These are phyloP conservation scores for Chymomyza costata DNA, from an alignment of 1,140 invertebrate genomes.

Conservation along the genomic window DNA sequence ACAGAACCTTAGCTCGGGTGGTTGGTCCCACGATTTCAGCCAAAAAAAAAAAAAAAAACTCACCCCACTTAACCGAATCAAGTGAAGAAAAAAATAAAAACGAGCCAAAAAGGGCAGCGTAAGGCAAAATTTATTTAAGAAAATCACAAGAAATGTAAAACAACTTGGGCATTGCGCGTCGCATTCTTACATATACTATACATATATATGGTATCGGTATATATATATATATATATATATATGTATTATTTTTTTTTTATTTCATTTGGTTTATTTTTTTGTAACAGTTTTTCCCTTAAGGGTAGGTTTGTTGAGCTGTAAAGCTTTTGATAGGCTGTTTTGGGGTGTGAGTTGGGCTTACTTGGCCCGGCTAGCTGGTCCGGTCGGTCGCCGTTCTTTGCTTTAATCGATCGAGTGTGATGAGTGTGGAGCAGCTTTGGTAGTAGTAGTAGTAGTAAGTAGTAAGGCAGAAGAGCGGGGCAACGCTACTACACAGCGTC, in stretches of 20 bases:
- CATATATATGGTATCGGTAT: too few species aligned
- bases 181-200: too few species aligned
- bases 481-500: conserved; percentile 6
- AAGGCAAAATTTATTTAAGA: conserved; percentile 65
- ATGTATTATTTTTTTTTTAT: conserved; percentile 10
- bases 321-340: too few species aligned
- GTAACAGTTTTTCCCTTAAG: conserved; percentile 21
- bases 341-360: too few species aligned
- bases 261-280: conserved; percentile 19
- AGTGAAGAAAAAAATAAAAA: too few species aligned
- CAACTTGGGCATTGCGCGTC: conserved; percentile 48
- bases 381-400: conserved; percentile 21
- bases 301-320: conserved; percentile 12
- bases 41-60: background rate
- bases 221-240: too few species aligned
- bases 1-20: too few species aligned
- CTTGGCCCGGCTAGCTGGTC: too few species aligned
- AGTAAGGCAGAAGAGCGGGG: background rate
- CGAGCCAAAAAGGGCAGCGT: conserved; percentile 32
- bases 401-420: conserved; percentile 56
- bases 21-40: background rate
- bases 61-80: background rate
- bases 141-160: conserved; percentile 68
- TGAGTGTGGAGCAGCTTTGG: conserved; percentile 12
- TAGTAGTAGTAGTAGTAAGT: background rate